Percentiles rank a stretch among this genome's conserved stretches.
These are phyloP conservation scores for Chrysomallon squamiferum DNA, from an alignment of 1,140 invertebrate genomes.

Conservation along the genomic window DNA sequence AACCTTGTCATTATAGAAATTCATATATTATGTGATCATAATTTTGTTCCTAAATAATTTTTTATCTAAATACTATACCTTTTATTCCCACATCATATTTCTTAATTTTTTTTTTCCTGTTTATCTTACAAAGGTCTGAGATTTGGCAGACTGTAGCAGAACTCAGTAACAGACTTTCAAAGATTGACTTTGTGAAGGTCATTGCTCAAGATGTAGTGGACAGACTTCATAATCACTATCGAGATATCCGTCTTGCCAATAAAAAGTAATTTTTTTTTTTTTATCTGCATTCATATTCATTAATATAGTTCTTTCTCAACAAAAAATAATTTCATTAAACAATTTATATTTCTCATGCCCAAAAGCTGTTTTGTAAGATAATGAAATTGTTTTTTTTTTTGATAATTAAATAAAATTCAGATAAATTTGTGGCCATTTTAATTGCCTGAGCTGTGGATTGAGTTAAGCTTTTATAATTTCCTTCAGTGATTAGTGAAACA, in stretches of 20 bases:
- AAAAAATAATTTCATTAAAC: neutral
- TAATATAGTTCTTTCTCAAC: neutral
- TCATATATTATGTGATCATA: too few species aligned
- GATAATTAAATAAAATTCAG: too few species aligned
- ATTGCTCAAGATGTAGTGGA: slow-evolving; percentile 82
- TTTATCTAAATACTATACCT: too few species aligned
- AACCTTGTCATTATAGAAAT: too few species aligned
- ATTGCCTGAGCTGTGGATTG: too few species aligned
- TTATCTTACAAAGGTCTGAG: slow-evolving; percentile 76
- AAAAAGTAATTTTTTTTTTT: slow-evolving; percentile 68
- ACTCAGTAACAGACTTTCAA: slow-evolving; percentile 74
- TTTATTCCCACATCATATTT: too few species aligned
- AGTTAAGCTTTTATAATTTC: too few species aligned
- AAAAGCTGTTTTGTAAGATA: too few species aligned
- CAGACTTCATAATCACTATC: slow-evolving; percentile 83
- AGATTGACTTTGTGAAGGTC: slow-evolving; percentile 81
- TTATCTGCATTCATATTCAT: neutral
- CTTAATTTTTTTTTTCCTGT: slow-evolving; percentile 19
- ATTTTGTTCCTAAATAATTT: too few species aligned
- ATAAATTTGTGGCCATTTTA: too few species aligned
- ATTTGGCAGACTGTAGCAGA: slow-evolving; percentile 81
- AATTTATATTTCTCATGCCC: neutral
- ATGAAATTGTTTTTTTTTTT: too few species aligned
- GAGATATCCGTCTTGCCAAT: slow-evolving; percentile 79
- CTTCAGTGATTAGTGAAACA: too few species aligned